Evolutionary conservation across 1,140 invertebrate genomes (phyloP), one percentile per base, ranked within the genome.

Genomic region (Aradophagus sp.): DNA sequence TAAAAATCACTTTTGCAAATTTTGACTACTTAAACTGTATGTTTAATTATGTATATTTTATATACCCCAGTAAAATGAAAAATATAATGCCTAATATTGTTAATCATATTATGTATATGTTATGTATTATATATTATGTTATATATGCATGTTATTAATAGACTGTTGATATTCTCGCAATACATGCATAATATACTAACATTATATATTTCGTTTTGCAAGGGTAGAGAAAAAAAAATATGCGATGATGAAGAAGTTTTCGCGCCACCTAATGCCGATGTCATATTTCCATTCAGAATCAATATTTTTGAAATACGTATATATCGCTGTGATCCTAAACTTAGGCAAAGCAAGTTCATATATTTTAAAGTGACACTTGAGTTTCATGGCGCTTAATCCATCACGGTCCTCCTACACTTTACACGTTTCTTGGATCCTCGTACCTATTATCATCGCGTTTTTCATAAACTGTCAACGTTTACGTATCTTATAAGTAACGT

Each of bases 401-500:
- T 82, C 81, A 82, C 71, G 68, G 69, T 68, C 70, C 72, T 69
- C 73, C 53, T 79, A 74, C 63, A 68, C 71, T 66, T 68, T 63
- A 48, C 62, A 44, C 55, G 69, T 52, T 56, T 63, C 58, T 53
- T 63, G 48, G 36, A 74, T 77, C 63, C 74, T 74, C 65, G 42
- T 68, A 59, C 48, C 71, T 73, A 65, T 79, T 72, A 62, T 62
- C 56, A 58, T 52, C 45, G 2, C 55, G 72, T 56, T 73, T 48
- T 69, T 76, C 67, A 74, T 66, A 65, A 74, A 77, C 65, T 78
- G 72, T 73, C 77, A 77, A 77, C 68, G 71, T 73, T 79, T 80
- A 80, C 77, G 80, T 76, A 73, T 63, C 74, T 77, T 80, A 77
- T 76, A 77, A 79, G 80, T 61, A 58, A 70, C 45, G 27, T 14